Conservation (phyloP, 2,888 invertebrate species). For the Drosophila mettleri region DNA sequence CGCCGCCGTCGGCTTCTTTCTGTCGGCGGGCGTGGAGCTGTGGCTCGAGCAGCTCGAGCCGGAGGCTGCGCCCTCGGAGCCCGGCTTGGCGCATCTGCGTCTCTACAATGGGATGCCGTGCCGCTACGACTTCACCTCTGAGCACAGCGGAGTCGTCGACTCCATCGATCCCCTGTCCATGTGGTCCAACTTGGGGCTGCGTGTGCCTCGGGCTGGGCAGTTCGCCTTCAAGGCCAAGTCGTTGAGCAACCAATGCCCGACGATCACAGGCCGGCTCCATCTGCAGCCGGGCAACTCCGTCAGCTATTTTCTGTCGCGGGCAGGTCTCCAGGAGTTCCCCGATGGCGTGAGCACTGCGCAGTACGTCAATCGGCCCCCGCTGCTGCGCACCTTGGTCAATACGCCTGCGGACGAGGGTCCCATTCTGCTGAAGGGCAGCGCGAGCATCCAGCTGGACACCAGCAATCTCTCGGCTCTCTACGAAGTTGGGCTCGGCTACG, state of each 20-base stretch:
- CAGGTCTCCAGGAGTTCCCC: constrained; percentile 65
- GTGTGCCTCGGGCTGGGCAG: constrained; percentile 78
- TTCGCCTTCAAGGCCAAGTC: constrained; percentile 84
- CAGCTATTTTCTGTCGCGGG: constrained; percentile 78
- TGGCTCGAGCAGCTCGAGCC: constrained; percentile 89
- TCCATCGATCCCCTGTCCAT: constrained; percentile 81
- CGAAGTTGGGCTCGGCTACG: constrained; percentile 59
- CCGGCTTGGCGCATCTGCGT: constrained; percentile 88
- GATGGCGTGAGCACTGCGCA: constrained; percentile 72
- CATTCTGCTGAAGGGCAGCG: constrained; percentile 37
- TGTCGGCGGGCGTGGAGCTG: constrained; percentile 93
- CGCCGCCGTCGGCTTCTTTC: constrained; percentile 92
- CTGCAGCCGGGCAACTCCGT: constrained; percentile 74
- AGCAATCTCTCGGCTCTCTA: constrained; percentile 67
- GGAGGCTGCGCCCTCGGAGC: constrained; percentile 85
- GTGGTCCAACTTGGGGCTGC: constrained; percentile 85
- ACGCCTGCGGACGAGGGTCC: constrained; percentile 59
- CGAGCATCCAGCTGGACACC: constrained; percentile 30
- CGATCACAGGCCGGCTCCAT: constrained; percentile 58
- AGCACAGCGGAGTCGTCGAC: constrained; percentile 27
- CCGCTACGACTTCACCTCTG: constrained; percentile 84
- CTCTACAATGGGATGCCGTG: constrained; percentile 90
- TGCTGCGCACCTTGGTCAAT: constrained; percentile 82
- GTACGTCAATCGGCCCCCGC: constrained; percentile 82
- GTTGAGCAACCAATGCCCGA: constrained; percentile 48